Conservation (phyloP, 2,888 invertebrate genomes). For the Hirudinaria manillensis region DNA sequence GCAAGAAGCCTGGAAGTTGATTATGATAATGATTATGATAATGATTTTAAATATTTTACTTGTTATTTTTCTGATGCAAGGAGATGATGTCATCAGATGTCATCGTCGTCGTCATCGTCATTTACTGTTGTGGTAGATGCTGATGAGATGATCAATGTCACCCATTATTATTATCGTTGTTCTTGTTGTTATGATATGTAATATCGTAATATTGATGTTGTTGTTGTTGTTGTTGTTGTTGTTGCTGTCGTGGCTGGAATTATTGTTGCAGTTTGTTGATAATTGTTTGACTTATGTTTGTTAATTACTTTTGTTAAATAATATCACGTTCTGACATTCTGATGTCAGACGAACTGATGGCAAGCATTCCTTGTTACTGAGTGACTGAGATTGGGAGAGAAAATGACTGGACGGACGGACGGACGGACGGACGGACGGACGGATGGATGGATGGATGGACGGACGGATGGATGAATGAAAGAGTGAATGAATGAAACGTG, state of each 20-base stretch:
- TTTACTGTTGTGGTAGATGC: too few species aligned
- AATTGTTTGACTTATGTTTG: background rate
- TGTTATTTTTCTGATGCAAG: too few species aligned
- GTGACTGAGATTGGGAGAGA: background rate
- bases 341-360: too few species aligned
- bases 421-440: background rate
- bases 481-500: constrained; percentile 1
- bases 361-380: too few species aligned
- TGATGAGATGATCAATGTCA: too few species aligned
- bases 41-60: too few species aligned
- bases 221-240: constrained; percentile 1
- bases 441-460: too few species aligned
- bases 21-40: too few species aligned
- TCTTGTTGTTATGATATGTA: background rate
- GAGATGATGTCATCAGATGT: too few species aligned
- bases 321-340: too few species aligned
- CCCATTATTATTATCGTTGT: background rate
- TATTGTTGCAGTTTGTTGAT: background rate
- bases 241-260: background rate
- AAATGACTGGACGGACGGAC: background rate
- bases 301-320: background rate
- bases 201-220: background rate
- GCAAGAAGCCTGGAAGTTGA: too few species aligned
- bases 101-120: too few species aligned
- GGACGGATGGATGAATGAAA: background rate